Evolutionary conservation across 2,797 vertebrate species (phyloP).

Genomic region (Falco columbarius): DNA sequence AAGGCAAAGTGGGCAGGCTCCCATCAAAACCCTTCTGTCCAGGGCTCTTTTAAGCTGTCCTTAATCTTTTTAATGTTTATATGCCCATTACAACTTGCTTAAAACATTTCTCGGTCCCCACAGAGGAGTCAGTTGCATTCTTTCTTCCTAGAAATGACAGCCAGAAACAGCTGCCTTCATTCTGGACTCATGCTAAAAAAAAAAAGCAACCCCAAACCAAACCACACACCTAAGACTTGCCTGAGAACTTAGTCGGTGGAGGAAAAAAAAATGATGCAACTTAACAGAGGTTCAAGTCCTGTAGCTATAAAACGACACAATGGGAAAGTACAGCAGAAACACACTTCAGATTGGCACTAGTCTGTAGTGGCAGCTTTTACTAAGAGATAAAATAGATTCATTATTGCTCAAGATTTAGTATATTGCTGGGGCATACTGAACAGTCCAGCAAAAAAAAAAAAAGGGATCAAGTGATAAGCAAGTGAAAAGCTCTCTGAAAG

Average conservation of each 20-base stretch:
- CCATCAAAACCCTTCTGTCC: not conserved
- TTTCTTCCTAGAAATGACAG: not conserved
- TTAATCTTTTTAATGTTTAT: not conserved
- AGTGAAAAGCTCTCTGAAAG: slow-evolving; percentile 4
- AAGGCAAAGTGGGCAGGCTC: not conserved
- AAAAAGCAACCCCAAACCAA: not conserved
- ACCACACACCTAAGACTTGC: not conserved
- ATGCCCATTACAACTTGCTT: not conserved
- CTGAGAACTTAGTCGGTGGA: not conserved
- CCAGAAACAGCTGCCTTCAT: not conserved
- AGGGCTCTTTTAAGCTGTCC: not conserved
- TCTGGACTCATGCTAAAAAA: not conserved
- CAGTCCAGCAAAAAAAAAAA: not conserved
- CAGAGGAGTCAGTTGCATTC: not conserved
- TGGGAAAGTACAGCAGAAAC: not conserved
- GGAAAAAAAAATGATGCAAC: fast-evolving
- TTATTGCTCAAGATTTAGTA: not conserved
- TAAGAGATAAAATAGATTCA: slow-evolving; percentile 9
- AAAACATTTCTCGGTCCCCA: not conserved
- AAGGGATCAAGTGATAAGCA: not conserved
- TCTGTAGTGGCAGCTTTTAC: not conserved
- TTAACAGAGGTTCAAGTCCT: not conserved
- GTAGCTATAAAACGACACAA: not conserved
- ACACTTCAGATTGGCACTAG: not conserved
- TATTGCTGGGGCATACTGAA: not conserved